phyloP scores from a whole-genome alignment of 1,140 invertebrate genomes.

The Saxidomus purpurata region DNA sequence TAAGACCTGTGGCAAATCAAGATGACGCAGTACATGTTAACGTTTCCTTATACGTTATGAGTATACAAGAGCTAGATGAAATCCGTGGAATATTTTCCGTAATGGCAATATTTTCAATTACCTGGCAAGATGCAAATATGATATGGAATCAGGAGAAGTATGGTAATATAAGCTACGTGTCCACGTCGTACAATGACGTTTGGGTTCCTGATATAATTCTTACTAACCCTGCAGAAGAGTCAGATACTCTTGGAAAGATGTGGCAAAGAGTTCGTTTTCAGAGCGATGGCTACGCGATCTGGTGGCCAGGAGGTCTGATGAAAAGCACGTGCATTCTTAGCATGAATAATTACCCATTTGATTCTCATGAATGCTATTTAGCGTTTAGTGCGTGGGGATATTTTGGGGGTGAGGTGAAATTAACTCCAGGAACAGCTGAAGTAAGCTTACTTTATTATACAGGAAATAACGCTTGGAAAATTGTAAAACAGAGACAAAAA shows the following conservation, averaged over 20 bases:
- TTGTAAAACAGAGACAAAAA: no score
- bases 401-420: no score
- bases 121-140: constrained; percentile 12
- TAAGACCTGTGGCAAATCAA: background rate
- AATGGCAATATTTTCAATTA: no score
- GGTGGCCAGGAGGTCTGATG: constrained; percentile 1
- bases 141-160: background rate
- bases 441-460: background rate
- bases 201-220: constrained; percentile 18
- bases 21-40: background rate
- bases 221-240: background rate
- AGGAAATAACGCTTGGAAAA: background rate
- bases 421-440: background rate
- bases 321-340: no score
- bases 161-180: background rate
- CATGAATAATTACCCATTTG: no score
- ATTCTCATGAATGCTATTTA: background rate
- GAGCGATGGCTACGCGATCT: background rate
- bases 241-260: constrained; percentile 14
- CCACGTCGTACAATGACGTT: no score
- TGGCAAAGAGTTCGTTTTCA: background rate
- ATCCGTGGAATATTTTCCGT: no score
- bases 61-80: background rate
- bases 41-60: background rate
- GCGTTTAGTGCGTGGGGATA: no score